Evolutionary conservation across 2,888 invertebrate genomes (phyloP).

Genomic region (Rotaria socialis): DNA sequence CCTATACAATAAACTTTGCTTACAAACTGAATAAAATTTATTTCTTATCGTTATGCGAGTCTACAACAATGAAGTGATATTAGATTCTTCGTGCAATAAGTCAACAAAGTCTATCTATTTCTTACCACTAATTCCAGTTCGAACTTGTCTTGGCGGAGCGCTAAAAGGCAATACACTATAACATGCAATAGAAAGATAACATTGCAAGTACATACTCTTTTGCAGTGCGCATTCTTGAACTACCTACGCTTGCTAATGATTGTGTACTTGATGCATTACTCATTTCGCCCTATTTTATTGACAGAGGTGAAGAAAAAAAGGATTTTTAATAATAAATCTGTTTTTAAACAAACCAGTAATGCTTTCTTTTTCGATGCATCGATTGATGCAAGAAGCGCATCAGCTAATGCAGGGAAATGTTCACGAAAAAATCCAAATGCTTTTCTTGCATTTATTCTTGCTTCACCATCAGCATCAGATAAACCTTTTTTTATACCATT

Average conservation of each 20-base stretch:
- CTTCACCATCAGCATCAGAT: constrained; percentile 43
- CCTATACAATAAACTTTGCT: too few relatives aligned
- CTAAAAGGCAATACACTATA: not conserved
- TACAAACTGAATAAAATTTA: too few relatives aligned
- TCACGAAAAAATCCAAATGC: constrained; percentile 84
- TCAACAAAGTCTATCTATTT: too few relatives aligned
- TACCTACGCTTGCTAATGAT: constrained; percentile 18
- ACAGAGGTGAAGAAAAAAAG: not conserved
- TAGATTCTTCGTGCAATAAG: too few relatives aligned
- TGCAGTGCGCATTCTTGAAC: not conserved
- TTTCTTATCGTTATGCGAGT: too few relatives aligned
- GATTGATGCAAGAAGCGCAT: constrained; percentile 73
- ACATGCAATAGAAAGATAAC: not conserved
- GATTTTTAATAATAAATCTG: not conserved
- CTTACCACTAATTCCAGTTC: not conserved
- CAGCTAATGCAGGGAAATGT: constrained; percentile 84
- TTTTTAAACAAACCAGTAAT: not conserved
- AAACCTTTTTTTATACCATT: constrained; percentile 42
- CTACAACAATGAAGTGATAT: too few relatives aligned
- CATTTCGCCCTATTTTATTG: constrained; percentile 3
- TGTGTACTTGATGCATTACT: constrained; percentile 37
- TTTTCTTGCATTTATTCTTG: constrained; percentile 46
- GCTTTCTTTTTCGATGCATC: constrained; percentile 73
- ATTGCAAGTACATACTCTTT: not conserved
- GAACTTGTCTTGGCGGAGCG: not conserved